phyloP scores from a whole-genome alignment of 2,888 invertebrate genomes.

The Syritta pipiens region DNA sequence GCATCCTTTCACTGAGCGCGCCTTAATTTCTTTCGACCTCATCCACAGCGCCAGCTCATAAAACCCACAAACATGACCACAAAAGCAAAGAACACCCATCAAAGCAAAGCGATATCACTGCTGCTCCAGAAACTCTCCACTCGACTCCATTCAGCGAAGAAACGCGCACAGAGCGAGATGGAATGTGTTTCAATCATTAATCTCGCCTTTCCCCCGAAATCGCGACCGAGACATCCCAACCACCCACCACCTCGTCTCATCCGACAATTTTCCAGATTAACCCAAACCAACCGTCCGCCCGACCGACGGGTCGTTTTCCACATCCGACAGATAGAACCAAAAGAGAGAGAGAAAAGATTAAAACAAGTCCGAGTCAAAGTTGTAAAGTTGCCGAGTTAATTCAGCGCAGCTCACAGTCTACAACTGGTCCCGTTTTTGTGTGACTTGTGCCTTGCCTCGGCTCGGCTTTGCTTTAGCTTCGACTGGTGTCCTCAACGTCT shows the following conservation, averaged over 20 bases:
- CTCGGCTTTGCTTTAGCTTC: conserved; percentile 9
- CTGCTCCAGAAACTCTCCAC: conserved; percentile 45
- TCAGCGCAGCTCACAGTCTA: conserved; percentile 52
- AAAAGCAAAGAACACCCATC: conserved; percentile 16
- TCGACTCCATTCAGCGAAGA: too few relatives aligned
- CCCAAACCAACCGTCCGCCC: conserved; percentile 2
- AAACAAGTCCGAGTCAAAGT: conserved; percentile 49
- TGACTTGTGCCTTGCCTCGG: conserved; percentile 40
- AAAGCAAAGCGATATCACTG: conserved; percentile 38
- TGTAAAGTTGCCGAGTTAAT: conserved; percentile 59
- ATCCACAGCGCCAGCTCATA: conserved; percentile 27
- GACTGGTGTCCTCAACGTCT: too few relatives aligned
- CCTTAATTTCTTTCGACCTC: conserved; percentile 1
- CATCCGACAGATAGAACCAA: conserved; percentile 14
- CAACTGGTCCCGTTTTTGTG: conserved; percentile 63
- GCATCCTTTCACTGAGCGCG: conserved; percentile 53
- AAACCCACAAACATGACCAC: conserved; percentile 44
- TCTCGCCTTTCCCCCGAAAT: conserved; percentile 56
- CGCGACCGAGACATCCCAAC: neutral
- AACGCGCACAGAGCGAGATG: neutral
- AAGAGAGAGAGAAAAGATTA: conserved; percentile 15
- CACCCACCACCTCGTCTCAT: conserved; percentile 18
- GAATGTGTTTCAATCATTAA: conserved; percentile 54
- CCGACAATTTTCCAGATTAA: conserved; percentile 45
- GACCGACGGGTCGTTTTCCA: neutral